Percentiles rank a stretch among this genome's conserved stretches.
phyloP scores from a whole-genome alignment of 2,888 invertebrate species.

The Clostera curtula region DNA sequence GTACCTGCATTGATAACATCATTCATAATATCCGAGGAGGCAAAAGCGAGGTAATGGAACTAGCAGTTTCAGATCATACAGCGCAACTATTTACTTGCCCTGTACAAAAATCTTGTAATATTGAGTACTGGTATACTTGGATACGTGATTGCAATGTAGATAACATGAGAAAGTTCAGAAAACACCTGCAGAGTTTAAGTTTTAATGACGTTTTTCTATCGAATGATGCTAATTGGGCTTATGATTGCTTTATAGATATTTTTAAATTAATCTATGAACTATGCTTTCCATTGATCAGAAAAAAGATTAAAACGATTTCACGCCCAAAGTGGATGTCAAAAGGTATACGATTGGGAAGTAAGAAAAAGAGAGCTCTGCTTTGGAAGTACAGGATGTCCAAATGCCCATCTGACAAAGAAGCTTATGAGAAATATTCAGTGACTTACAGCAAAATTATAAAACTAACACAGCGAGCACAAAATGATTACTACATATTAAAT shows the following conservation, averaged over 20 bases:
- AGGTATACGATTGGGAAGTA: conserved; percentile 2
- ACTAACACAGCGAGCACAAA: conserved; percentile 1
- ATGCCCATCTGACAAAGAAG: not conserved
- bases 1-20: conserved; percentile 2
- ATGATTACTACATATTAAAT: not conserved
- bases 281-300: conserved; percentile 5
- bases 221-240: conserved; percentile 2
- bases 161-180: conserved; percentile 1
- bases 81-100: conserved; percentile 1
- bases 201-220: conserved; percentile 1
- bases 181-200: not conserved
- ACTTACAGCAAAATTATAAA: too few relatives aligned
- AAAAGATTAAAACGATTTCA: conserved; percentile 1
- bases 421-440: not conserved
- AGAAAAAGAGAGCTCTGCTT: conserved; percentile 2
- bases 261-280: conserved; percentile 4
- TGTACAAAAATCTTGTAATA: conserved; percentile 1
- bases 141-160: conserved; percentile 2
- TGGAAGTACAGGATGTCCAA: conserved; percentile 4
- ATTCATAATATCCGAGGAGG: not conserved
- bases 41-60: not conserved
- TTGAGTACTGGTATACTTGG: not conserved
- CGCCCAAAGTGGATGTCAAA: conserved; percentile 3
- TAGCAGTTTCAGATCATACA: conserved; percentile 2
- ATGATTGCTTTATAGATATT: conserved; percentile 1